Evolutionary conservation across 2,797 vertebrate species (phyloP).

Genomic region (Myripristis jacobus): DNA sequence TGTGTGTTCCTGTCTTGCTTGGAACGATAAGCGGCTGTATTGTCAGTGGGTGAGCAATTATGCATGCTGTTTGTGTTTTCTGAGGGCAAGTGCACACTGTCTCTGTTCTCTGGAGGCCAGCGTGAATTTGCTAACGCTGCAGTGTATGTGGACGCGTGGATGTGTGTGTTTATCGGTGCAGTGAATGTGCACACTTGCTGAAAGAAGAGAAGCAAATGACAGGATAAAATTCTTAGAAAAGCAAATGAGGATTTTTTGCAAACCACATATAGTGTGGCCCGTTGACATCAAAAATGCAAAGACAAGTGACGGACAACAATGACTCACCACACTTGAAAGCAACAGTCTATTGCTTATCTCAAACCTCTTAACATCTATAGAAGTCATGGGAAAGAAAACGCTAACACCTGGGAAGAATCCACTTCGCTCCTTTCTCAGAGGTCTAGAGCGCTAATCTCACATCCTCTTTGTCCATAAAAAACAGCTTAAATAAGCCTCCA

Average conservation of each 20-base stretch:
- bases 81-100: constrained; percentile 45
- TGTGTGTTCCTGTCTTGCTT: constrained; percentile 30
- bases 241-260: constrained; percentile 46
- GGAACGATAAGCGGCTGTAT: constrained; percentile 57
- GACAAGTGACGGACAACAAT: neutral
- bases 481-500: constrained; percentile 3
- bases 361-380: constrained; percentile 57
- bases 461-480: constrained; percentile 20
- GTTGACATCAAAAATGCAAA: neutral
- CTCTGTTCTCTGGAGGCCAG: constrained; percentile 54
- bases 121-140: constrained; percentile 27
- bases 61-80: constrained; percentile 71
- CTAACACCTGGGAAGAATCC: constrained; percentile 12
- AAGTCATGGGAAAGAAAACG: constrained; percentile 41
- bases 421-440: neutral
- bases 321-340: constrained; percentile 33
- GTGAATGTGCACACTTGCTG: constrained; percentile 42
- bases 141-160: neutral
- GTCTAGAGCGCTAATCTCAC: neutral
- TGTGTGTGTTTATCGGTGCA: constrained; percentile 33
- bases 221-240: constrained; percentile 45
- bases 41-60: constrained; percentile 71
- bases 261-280: constrained; percentile 36
- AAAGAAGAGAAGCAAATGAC: constrained; percentile 65
- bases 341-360: constrained; percentile 66